These are phyloP conservation scores for Nasua narica DNA, from an alignment of 2,797 vertebrate genomes.

Conservation along the genomic window DNA sequence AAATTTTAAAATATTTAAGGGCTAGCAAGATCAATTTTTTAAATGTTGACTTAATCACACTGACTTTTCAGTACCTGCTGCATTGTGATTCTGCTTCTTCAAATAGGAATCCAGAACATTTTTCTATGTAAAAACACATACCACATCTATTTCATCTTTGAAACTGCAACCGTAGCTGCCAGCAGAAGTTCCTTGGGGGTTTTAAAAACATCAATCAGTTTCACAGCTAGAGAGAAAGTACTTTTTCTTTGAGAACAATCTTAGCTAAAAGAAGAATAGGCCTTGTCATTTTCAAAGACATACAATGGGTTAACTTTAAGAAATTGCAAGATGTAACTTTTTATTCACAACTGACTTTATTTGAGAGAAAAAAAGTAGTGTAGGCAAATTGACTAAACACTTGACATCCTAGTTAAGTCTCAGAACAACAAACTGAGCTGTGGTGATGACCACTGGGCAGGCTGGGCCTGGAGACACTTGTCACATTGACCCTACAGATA, in stretches of 20 bases:
- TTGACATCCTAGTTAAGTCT: neutral
- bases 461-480: too few relatives aligned
- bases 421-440: neutral
- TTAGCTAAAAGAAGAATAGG: conserved; percentile 49
- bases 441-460: neutral
- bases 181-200: conserved; percentile 42
- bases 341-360: conserved; percentile 36
- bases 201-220: conserved; percentile 67
- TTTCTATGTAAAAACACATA: conserved; percentile 26
- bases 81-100: neutral
- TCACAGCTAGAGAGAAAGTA: conserved; percentile 60
- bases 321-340: conserved; percentile 31
- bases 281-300: conserved; percentile 43
- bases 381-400: neutral
- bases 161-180: conserved; percentile 37
- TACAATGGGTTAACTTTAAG: conserved; percentile 55
- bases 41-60: neutral
- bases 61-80: neutral
- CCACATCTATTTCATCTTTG: conserved; percentile 47
- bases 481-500: neutral
- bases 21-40: neutral
- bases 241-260: conserved; percentile 53
- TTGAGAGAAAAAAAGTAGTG: neutral
- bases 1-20: conserved; percentile 7
- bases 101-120: conserved; percentile 37